Evolutionary conservation across 2,113 vertebrate species (phyloP).

Genomic region (Oxyura jamaicensis): DNA sequence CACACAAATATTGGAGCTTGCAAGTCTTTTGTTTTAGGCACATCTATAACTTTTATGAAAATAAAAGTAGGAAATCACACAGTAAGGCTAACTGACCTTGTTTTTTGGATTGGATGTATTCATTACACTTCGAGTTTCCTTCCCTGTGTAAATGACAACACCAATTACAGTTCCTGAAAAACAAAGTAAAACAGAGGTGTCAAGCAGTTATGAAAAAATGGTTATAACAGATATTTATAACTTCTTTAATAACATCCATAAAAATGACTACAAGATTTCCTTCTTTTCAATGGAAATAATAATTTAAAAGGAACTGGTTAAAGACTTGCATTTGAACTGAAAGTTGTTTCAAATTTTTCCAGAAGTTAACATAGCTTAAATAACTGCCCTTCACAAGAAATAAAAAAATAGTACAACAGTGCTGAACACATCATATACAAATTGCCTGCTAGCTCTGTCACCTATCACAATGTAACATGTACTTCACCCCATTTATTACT

Average conservation of each 20-base stretch:
- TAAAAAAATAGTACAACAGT: background rate
- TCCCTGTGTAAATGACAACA: conserved; percentile 98
- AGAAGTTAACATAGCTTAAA: background rate
- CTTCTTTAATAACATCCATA: background rate
- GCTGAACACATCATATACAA: background rate
- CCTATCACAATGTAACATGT: background rate
- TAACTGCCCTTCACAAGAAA: background rate
- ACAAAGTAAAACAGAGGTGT: background rate
- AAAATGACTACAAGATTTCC: background rate
- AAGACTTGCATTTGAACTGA: background rate
- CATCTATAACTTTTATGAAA: background rate
- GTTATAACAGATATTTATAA: background rate
- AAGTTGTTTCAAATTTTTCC: background rate
- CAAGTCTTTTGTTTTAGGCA: background rate
- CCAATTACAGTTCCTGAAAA: conserved; percentile 95
- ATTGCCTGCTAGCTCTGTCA: background rate
- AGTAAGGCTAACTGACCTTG: conserved; percentile 82
- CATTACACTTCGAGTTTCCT: conserved; percentile 96
- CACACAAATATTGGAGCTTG: background rate
- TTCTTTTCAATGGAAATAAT: background rate
- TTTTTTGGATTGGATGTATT: conserved; percentile 97
- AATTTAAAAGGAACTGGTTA: background rate
- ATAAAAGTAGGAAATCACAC: background rate
- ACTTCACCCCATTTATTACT: background rate
- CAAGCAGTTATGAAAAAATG: background rate